A percentile compares a stretch with the other conserved stretches of the same genome.
phyloP scores from a whole-genome alignment of 2,113 vertebrate genomes.

The Meriones unguiculatus region DNA sequence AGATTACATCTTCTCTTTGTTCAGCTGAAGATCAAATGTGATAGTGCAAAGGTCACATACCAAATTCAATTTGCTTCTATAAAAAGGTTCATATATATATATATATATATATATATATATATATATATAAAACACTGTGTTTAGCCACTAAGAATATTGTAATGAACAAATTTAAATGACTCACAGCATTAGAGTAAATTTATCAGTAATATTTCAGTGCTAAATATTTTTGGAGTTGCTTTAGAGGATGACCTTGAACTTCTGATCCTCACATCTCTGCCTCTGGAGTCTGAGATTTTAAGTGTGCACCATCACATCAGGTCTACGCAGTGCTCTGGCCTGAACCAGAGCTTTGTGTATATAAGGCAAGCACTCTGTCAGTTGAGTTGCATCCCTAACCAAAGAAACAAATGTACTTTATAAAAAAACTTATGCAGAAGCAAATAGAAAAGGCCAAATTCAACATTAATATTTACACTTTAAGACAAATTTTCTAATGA shows the following conservation, averaged over 20 bases:
- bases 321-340: too few species aligned
- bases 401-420: background rate
- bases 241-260: background rate
- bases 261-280: background rate
- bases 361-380: background rate
- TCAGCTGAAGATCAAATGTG: slow-evolving; percentile 61
- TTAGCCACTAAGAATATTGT: background rate
- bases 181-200: background rate
- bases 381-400: background rate
- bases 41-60: slow-evolving; percentile 50
- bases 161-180: slow-evolving; percentile 24
- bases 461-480: slow-evolving; percentile 4
- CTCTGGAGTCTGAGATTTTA: background rate
- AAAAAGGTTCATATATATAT: slow-evolving; percentile 1
- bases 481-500: slow-evolving; percentile 38
- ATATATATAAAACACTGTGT: too few species aligned
- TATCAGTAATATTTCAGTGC: background rate
- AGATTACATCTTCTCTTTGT: slow-evolving; percentile 42
- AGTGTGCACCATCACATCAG: background rate
- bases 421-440: background rate
- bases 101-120: too few species aligned
- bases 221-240: slow-evolving; percentile 26
- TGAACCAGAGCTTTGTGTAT: too few species aligned
- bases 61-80: slow-evolving; percentile 64
- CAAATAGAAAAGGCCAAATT: slow-evolving; percentile 36